Evolutionary conservation across 1,140 invertebrate genomes (phyloP).

Genomic region (Manduca sexta): DNA sequence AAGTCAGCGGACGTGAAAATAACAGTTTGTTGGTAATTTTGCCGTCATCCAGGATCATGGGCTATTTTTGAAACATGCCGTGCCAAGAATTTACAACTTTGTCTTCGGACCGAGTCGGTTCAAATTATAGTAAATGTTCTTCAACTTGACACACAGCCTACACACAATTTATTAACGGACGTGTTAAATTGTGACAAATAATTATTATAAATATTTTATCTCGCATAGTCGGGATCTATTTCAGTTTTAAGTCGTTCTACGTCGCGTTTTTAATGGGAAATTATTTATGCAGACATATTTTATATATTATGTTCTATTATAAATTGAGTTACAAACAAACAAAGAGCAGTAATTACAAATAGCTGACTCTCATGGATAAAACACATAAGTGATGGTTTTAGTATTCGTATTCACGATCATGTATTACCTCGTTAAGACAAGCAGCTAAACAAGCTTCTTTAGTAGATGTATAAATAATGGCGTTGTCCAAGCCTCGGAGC

Average conservation of each 20-base stretch:
- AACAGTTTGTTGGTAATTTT: slow-evolving; percentile 11
- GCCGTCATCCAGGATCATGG: slow-evolving; percentile 1
- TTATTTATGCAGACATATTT: background rate
- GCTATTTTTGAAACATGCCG: slow-evolving; percentile 4
- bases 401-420: no score
- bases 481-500: slow-evolving; percentile 91
- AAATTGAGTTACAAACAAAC: no score
- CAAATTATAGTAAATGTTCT: background rate
- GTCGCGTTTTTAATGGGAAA: background rate
- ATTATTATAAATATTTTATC: background rate
- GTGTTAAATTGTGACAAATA: background rate
- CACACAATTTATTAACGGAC: no score
- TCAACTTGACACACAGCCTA: no score
- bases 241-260: background rate
- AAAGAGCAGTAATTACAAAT: no score
- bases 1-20: slow-evolving; percentile 26
- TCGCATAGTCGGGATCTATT: background rate
- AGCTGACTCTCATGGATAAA: no score
- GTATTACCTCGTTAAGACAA: slow-evolving; percentile 89
- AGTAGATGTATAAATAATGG: slow-evolving; percentile 92
- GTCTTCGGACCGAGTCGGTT: background rate
- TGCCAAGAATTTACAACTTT: background rate
- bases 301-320: no score
- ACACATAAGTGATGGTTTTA: no score
- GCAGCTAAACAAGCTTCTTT: slow-evolving; percentile 94